phyloP scores from a whole-genome alignment of 2,797 vertebrate genomes.

The Bovichtus variegatus region DNA sequence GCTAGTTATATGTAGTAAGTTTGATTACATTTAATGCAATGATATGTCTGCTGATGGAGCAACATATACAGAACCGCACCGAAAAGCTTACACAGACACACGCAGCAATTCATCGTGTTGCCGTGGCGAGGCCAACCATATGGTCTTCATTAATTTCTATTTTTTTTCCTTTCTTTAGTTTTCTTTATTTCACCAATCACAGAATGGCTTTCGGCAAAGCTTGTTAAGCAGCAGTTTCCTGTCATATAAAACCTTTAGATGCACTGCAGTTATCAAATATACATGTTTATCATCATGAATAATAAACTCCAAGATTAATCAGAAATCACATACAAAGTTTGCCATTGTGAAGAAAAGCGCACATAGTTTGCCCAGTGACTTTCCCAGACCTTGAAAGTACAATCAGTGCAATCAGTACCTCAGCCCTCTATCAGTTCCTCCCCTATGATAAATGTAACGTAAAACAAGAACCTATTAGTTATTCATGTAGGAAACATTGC shows the following conservation, averaged over 20 bases:
- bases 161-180: background rate
- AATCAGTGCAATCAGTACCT: conserved; percentile 72
- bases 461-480: conserved; percentile 61
- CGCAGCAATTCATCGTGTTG: conserved; percentile 35
- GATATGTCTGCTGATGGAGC: conserved; percentile 62
- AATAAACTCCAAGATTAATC: conserved; percentile 12
- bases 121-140: conserved; percentile 41
- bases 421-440: conserved; percentile 57
- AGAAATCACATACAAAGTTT: conserved; percentile 29
- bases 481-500: conserved; percentile 56
- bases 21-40: conserved; percentile 81
- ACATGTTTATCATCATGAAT: conserved; percentile 28
- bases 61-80: conserved; percentile 32
- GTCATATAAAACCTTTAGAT: conserved; percentile 21
- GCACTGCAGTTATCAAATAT: conserved; percentile 5
- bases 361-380: conserved; percentile 41
- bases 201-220: background rate
- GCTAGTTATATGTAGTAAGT: conserved; percentile 71
- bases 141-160: conserved; percentile 55
- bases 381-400: conserved; percentile 75
- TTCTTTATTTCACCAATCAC: conserved; percentile 21
- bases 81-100: conserved; percentile 19
- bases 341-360: background rate
- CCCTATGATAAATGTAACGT: conserved; percentile 64
- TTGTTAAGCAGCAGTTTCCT: conserved; percentile 17